Percentiles rank a stretch among this genome's conserved stretches.
These are phyloP conservation scores for Spodoptera litura DNA, from an alignment of 1,140 invertebrate genomes.

Conservation along the genomic window DNA sequence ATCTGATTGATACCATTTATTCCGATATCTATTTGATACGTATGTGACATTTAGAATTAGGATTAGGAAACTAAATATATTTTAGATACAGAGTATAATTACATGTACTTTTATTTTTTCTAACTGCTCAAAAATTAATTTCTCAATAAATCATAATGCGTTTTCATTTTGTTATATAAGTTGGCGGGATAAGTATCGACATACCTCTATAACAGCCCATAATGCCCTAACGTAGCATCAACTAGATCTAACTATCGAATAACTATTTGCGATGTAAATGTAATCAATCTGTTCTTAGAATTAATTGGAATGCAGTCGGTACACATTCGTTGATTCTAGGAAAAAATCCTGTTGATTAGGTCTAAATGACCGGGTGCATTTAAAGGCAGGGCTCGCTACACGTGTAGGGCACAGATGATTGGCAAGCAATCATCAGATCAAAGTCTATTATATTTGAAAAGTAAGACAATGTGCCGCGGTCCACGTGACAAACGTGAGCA, in stretches of 20 bases:
- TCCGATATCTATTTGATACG: conserved; percentile 31
- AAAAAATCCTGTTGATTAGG: background rate
- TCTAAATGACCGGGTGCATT: background rate
- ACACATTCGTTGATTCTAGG: background rate
- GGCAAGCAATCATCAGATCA: conserved; percentile 67
- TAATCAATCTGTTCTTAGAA: conserved; percentile 31
- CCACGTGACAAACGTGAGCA: conserved; percentile 74
- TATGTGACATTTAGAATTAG: background rate
- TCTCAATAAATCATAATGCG: too few species aligned
- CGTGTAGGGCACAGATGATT: conserved; percentile 62
- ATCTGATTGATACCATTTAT: conserved; percentile 53
- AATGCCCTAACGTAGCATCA: background rate
- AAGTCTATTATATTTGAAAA: conserved; percentile 61
- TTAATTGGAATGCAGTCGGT: conserved; percentile 14
- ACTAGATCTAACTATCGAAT: background rate
- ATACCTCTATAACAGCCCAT: conserved; percentile 4
- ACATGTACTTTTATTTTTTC: background rate
- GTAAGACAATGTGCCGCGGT: conserved; percentile 63
- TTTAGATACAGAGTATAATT: background rate
- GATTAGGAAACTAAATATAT: too few species aligned
- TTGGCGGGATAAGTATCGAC: too few species aligned
- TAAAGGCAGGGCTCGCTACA: conserved; percentile 40
- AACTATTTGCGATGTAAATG: conserved; percentile 1
- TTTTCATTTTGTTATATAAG: too few species aligned
- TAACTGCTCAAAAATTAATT: too few species aligned